Conservation (phyloP, 2,797 vertebrate genomes). For the Threskiornis aethiopicus region DNA sequence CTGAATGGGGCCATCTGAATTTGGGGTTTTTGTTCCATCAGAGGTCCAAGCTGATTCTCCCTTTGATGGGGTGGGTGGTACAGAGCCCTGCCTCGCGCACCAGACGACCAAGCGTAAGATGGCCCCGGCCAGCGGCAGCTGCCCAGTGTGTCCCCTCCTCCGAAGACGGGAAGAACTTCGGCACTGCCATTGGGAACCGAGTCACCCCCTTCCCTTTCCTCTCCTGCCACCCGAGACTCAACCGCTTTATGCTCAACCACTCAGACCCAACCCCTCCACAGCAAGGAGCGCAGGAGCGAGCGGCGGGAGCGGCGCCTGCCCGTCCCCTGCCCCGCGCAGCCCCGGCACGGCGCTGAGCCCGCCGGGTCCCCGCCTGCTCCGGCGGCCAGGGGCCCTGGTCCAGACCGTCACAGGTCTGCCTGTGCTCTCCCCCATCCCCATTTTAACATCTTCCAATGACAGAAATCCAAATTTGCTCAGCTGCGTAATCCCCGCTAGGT, state of each 20-base stretch:
- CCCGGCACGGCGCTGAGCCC: rapidly evolving
- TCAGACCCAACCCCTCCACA: no score
- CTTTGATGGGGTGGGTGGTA: rapidly evolving
- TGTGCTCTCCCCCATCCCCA: background rate
- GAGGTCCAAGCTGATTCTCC: background rate
- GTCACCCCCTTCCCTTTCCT: background rate
- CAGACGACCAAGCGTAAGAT: rapidly evolving
- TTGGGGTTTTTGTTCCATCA: background rate
- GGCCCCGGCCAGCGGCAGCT: background rate
- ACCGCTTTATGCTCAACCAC: background rate
- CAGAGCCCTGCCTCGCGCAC: background rate
- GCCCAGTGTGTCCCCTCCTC: no score
- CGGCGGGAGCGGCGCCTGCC: background rate
- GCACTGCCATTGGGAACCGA: background rate
- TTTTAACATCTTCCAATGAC: background rate
- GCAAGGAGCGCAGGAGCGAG: rapidly evolving
- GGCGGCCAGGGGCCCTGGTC: rapidly evolving
- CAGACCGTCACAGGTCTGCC: background rate
- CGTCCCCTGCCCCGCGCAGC: rapidly evolving
- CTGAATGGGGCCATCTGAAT: background rate
- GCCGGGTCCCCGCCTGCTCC: no score
- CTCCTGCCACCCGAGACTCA: background rate
- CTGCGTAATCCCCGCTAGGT: background rate
- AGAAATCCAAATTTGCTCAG: background rate
- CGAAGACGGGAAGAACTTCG: background rate